Conservation (phyloP, 2,113 vertebrate genomes). For the Ophthalmolycus amberensis region DNA sequence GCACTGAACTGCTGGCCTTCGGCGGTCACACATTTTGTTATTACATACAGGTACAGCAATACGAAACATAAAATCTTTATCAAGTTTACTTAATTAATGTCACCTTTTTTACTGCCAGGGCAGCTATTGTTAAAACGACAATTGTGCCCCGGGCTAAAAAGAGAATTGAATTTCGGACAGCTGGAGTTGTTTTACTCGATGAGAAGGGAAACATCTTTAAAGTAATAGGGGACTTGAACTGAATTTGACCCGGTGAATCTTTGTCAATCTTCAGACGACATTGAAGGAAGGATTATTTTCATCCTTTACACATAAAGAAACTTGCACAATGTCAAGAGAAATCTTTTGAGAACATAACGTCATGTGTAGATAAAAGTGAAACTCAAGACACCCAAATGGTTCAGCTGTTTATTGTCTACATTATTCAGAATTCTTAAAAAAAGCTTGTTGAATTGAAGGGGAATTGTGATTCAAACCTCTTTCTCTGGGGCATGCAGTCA, state of each 20-base stretch:
- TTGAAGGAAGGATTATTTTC: neutral
- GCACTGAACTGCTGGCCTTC: conserved; percentile 21
- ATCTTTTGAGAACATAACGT: neutral
- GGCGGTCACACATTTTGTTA: conserved; percentile 2
- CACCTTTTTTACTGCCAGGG: neutral
- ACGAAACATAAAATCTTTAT: conserved; percentile 13
- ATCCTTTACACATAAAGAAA: neutral
- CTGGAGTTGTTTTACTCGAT: conserved; percentile 12
- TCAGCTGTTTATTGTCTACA: neutral
- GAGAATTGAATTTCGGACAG: conserved; percentile 11
- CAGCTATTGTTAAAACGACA: neutral
- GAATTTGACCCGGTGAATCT: conserved; percentile 29
- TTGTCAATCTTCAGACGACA: neutral
- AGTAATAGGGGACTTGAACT: conserved; percentile 20
- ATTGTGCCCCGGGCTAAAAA: conserved; percentile 3
- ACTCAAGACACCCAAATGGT: neutral
- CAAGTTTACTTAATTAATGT: conserved; percentile 17
- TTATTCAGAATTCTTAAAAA: neutral
- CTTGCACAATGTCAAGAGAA: neutral
- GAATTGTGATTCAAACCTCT: no score
- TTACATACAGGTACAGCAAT: conserved; percentile 2
- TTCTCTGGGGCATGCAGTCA: neutral
- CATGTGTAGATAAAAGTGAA: neutral
- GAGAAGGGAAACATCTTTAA: conserved; percentile 8
- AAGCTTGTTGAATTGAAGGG: no score